These are phyloP conservation scores for Epinephelus moara DNA, from an alignment of 2,113 vertebrate species.

Conservation along the genomic window DNA sequence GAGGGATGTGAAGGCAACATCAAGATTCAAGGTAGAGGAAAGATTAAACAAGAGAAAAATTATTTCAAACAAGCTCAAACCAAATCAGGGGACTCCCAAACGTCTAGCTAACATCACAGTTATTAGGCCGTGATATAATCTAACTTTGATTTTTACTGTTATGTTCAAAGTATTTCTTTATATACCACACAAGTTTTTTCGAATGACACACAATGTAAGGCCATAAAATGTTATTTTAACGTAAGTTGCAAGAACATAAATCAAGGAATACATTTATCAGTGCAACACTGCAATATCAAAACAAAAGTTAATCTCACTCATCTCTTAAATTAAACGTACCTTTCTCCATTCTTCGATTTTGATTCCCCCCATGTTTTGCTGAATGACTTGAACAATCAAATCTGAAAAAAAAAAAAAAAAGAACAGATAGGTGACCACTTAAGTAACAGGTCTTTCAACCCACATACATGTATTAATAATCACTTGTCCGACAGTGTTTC, in stretches of 20 bases:
- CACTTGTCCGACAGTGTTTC: conserved; percentile 11
- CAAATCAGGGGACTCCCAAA: background rate
- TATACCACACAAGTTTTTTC: background rate
- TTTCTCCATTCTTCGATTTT: conserved; percentile 83
- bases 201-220: background rate
- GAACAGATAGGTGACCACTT: background rate
- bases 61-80: background rate
- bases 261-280: too few relatives aligned
- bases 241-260: too few relatives aligned
- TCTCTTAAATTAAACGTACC: conserved; percentile 63
- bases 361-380: conserved; percentile 84
- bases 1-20: conserved; percentile 9
- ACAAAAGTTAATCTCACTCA: background rate
- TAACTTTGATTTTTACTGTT: background rate
- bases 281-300: background rate
- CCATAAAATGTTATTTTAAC: background rate
- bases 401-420: conserved; percentile 69
- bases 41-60: background rate
- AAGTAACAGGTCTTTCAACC: background rate
- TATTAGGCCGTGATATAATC: background rate
- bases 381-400: conserved; percentile 78
- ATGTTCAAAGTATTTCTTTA: background rate
- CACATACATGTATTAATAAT: background rate
- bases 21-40: background rate
- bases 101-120: background rate